phyloP scores from a whole-genome alignment of 2,113 vertebrate species.

The Heterotilapia buettikoferi region DNA sequence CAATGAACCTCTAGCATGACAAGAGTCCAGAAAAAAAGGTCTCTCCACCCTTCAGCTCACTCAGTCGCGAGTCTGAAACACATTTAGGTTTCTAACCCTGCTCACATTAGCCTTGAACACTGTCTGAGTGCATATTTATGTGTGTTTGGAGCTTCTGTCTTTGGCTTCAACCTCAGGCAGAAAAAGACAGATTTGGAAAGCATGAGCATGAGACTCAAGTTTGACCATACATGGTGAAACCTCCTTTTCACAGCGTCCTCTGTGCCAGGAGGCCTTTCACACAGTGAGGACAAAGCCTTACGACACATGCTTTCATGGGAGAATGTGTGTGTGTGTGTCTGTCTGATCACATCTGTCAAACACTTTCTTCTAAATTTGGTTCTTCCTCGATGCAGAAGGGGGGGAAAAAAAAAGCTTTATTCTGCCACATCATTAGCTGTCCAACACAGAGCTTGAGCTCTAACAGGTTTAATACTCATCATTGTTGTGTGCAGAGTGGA shows the following conservation, averaged over 20 bases:
- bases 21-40: neutral
- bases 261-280: neutral
- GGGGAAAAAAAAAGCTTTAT: neutral
- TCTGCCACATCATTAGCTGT: neutral
- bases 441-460: neutral
- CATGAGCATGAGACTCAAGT: neutral
- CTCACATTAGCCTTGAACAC: neutral
- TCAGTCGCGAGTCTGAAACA: neutral
- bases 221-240: conserved; percentile 52
- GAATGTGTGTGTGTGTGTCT: neutral
- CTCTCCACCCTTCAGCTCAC: neutral
- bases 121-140: neutral
- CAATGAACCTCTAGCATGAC: neutral
- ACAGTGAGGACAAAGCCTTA: neutral
- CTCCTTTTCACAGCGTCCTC: neutral
- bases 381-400: neutral
- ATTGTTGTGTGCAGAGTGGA: neutral
- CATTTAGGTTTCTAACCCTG: neutral
- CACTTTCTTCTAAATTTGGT: neutral
- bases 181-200: neutral
- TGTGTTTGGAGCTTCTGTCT: neutral
- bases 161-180: neutral
- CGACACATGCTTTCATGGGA: neutral
- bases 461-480: neutral
- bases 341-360: neutral